Evolutionary conservation across 2,113 vertebrate genomes (phyloP).

Genomic region (Beaufortia kweichowensis): DNA sequence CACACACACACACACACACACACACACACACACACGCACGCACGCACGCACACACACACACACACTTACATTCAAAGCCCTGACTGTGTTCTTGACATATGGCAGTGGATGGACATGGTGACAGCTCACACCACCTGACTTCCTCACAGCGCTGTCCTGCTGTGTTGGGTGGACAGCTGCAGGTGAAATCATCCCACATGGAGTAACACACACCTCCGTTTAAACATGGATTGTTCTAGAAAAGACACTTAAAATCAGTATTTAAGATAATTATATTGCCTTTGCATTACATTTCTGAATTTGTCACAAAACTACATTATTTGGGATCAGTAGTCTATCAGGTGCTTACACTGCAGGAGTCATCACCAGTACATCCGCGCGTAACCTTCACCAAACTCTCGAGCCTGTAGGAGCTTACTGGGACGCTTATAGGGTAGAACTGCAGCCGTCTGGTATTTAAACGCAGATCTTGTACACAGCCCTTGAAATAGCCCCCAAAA

Average conservation of each 20-base stretch:
- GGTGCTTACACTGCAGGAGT: slow-evolving; percentile 81
- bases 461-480: slow-evolving; percentile 88
- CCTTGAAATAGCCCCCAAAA: slow-evolving; percentile 85
- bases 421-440: slow-evolving; percentile 77
- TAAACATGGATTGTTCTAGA: slow-evolving; percentile 82
- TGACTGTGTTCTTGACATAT: slow-evolving; percentile 75
- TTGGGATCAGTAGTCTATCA: background rate
- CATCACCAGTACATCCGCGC: slow-evolving; percentile 78
- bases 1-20: background rate
- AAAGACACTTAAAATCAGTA: background rate
- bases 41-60: background rate
- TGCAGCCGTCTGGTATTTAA: slow-evolving; percentile 79
- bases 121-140: slow-evolving; percentile 84
- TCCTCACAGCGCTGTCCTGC: slow-evolving; percentile 82
- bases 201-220: slow-evolving; percentile 85
- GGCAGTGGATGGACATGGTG: slow-evolving; percentile 76
- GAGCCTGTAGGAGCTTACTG: slow-evolving; percentile 57
- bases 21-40: no score
- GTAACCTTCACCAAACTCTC: slow-evolving; percentile 72
- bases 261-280: background rate
- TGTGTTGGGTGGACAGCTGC: slow-evolving; percentile 82
- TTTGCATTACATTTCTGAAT: no score
- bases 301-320: background rate
- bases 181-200: slow-evolving; percentile 86
- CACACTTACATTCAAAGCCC: slow-evolving; percentile 89